These are phyloP conservation scores for Acipenser ruthenus DNA, from an alignment of 2,797 vertebrate species.

Conservation along the genomic window DNA sequence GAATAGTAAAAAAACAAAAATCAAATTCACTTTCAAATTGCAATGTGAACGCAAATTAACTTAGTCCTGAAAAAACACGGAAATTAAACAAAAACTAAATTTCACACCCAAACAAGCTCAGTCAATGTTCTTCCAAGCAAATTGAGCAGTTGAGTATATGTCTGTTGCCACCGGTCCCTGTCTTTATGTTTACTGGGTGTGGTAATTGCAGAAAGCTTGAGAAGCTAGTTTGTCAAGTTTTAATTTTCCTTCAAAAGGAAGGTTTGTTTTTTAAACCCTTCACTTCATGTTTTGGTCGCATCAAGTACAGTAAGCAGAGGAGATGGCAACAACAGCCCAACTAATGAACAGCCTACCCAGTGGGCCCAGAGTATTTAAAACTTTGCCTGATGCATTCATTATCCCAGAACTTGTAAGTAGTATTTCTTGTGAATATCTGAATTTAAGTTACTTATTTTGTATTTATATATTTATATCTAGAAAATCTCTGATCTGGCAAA, in stretches of 20 bases:
- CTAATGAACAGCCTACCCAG: constrained; percentile 52
- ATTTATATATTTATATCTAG: too few relatives aligned
- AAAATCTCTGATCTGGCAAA: constrained; percentile 8
- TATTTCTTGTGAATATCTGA: neutral
- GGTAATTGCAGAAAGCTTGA: constrained; percentile 4
- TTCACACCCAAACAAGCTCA: too few relatives aligned
- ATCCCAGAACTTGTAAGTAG: constrained; percentile 73
- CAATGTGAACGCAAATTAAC: too few relatives aligned
- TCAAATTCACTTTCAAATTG: too few relatives aligned
- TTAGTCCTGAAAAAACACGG: too few relatives aligned
- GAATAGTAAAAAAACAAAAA: too few relatives aligned
- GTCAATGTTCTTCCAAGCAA: too few relatives aligned
- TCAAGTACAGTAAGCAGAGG: constrained; percentile 15
- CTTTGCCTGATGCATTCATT: constrained; percentile 67
- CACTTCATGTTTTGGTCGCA: neutral
- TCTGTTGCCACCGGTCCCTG: too few relatives aligned
- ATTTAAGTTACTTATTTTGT: too few relatives aligned
- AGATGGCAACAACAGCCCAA: constrained; percentile 41
- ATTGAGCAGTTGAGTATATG: too few relatives aligned
- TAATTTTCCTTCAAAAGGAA: constrained; percentile 15
- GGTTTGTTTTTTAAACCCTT: constrained; percentile 7
- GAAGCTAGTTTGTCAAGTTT: constrained; percentile 26
- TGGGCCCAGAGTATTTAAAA: constrained; percentile 57
- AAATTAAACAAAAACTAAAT: too few relatives aligned
- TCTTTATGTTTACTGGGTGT: constrained; percentile 12